Evolutionary conservation across 1,140 invertebrate species (phyloP).

Genomic region (Mylabris phalerata): DNA sequence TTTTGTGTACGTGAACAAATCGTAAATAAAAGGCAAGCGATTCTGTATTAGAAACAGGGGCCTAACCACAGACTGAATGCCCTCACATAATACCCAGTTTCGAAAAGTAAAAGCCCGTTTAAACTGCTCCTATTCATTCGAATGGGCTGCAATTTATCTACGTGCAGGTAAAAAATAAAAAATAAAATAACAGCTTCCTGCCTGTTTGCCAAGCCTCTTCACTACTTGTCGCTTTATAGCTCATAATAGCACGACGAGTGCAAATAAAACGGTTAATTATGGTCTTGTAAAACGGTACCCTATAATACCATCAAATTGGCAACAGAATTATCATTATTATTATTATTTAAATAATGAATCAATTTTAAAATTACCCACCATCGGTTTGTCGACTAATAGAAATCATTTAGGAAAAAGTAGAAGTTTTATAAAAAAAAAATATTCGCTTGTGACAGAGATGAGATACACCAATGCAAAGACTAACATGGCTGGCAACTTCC

Average conservation of each 20-base stretch:
- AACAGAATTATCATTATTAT: no score
- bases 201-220: conserved; percentile 17
- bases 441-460: neutral
- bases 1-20: conserved; percentile 28
- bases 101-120: conserved; percentile 13
- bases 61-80: conserved; percentile 9
- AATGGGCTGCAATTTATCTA: conserved; percentile 19
- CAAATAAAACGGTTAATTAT: conserved; percentile 14
- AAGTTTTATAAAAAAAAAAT: no score
- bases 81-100: no score
- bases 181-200: conserved; percentile 1
- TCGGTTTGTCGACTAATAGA: no score
- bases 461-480: conserved; percentile 5
- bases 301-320: neutral
- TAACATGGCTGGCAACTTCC: conserved; percentile 32
- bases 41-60: conserved; percentile 23
- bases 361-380: no score
- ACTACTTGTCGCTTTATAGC: conserved; percentile 2
- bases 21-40: conserved; percentile 31
- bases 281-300: neutral
- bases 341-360: no score
- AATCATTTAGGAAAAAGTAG: no score
- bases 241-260: neutral
- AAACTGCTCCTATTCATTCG: conserved; percentile 22
- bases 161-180: conserved; percentile 16